Conservation (phyloP, 2,113 vertebrate species). For the Myrmecobius fasciatus region DNA sequence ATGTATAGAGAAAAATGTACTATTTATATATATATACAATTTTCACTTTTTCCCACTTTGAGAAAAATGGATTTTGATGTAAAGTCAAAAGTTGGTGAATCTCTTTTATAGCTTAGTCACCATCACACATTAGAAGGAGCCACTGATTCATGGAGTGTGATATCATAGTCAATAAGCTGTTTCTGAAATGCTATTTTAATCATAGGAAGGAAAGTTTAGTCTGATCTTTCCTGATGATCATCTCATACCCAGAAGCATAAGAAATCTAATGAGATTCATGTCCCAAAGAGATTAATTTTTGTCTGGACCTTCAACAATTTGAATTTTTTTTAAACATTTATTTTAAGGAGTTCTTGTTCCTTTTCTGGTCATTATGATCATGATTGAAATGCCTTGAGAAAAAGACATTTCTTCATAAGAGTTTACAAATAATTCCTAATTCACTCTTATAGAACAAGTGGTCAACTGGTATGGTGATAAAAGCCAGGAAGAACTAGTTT, state of each 20-base stretch:
- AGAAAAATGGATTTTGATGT: neutral
- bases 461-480: neutral
- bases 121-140: neutral
- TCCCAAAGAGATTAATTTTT: neutral
- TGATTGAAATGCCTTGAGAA: neutral
- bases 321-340: neutral
- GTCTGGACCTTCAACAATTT: neutral
- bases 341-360: neutral
- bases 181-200: constrained; percentile 3
- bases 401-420: neutral
- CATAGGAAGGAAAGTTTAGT: neutral
- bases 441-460: neutral
- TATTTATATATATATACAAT: neutral
- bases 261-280: neutral
- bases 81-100: neutral
- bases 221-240: neutral
- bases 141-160: constrained; percentile 4
- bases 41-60: neutral
- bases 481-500: neutral
- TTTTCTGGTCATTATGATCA: neutral
- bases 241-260: neutral
- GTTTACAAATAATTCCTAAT: neutral
- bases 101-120: neutral
- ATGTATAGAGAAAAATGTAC: neutral
- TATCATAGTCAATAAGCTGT: neutral